phyloP scores from a whole-genome alignment of 2,113 vertebrate species.

The Megaleporinus macrocephalus region DNA sequence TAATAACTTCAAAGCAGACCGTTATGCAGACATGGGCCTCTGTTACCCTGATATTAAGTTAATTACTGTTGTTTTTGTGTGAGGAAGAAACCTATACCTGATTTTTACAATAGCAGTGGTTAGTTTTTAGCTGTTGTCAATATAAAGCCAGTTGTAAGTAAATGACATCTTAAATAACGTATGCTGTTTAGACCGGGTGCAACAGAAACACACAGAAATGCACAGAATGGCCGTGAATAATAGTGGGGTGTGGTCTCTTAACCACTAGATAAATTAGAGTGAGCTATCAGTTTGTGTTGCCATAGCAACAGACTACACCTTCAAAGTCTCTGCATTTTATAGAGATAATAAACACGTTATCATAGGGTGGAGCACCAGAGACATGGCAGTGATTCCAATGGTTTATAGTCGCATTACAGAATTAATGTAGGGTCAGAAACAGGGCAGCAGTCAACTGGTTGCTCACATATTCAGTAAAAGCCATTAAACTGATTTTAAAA shows the following conservation, averaged over 20 bases:
- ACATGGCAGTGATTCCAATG: constrained; percentile 38
- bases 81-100: too few relatives aligned
- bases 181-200: too few relatives aligned
- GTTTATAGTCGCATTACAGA: constrained; percentile 15
- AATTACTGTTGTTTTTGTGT: too few relatives aligned
- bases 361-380: constrained; percentile 25
- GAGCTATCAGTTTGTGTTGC: not conserved
- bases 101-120: too few relatives aligned
- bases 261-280: not conserved
- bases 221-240: not conserved
- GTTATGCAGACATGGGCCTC: too few relatives aligned
- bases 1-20: too few relatives aligned
- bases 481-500: constrained; percentile 3
- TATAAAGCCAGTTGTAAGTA: too few relatives aligned
- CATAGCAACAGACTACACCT: not conserved
- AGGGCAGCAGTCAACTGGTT: not conserved
- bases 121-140: too few relatives aligned
- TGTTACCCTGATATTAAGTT: too few relatives aligned
- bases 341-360: constrained; percentile 50
- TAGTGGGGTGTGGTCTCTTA: not conserved
- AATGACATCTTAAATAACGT: too few relatives aligned
- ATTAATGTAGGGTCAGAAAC: constrained; percentile 3
- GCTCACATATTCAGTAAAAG: not conserved
- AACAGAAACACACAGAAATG: not conserved
- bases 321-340: constrained; percentile 34